phyloP scores from a whole-genome alignment of 2,888 invertebrate species.

The Drosophila longiperda region DNA sequence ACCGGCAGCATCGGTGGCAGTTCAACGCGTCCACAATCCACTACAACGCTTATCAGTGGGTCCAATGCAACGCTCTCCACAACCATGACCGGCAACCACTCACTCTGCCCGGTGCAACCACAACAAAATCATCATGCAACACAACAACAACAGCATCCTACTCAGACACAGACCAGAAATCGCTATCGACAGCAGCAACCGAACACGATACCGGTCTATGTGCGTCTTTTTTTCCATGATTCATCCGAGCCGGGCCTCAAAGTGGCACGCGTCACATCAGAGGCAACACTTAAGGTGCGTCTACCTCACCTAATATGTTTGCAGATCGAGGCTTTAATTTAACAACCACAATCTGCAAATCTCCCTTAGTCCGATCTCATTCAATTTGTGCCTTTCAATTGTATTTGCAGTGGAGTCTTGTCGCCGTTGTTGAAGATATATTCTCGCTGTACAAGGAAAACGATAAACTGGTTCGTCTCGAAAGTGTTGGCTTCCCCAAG shows the following conservation, averaged over 20 bases:
- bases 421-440: slow-evolving; percentile 93
- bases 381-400: not conserved
- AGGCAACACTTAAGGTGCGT: slow-evolving; percentile 87
- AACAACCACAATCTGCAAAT: not conserved
- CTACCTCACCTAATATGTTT: not conserved
- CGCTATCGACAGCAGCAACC: slow-evolving; percentile 18
- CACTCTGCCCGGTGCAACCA: not conserved
- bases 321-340: not conserved
- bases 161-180: slow-evolving; percentile 3
- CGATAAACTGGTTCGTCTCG: slow-evolving; percentile 90
- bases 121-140: not conserved
- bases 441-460: slow-evolving; percentile 91
- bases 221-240: slow-evolving; percentile 77
- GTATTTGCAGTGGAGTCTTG: slow-evolving; percentile 88
- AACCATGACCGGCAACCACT: slow-evolving; percentile 30
- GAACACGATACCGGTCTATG: slow-evolving; percentile 67
- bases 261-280: slow-evolving; percentile 85
- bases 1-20: slow-evolving; percentile 28
- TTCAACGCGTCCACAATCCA: slow-evolving; percentile 40
- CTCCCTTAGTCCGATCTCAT: not conserved
- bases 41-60: slow-evolving; percentile 82
- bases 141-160: not conserved
- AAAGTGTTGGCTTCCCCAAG: slow-evolving; percentile 86
- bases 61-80: slow-evolving; percentile 61
- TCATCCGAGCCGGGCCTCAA: slow-evolving; percentile 87